Percentiles rank a stretch among this genome's conserved stretches.
Conservation (phyloP, 2,113 vertebrate genomes). For the Petrocephalus microphthalmus region DNA sequence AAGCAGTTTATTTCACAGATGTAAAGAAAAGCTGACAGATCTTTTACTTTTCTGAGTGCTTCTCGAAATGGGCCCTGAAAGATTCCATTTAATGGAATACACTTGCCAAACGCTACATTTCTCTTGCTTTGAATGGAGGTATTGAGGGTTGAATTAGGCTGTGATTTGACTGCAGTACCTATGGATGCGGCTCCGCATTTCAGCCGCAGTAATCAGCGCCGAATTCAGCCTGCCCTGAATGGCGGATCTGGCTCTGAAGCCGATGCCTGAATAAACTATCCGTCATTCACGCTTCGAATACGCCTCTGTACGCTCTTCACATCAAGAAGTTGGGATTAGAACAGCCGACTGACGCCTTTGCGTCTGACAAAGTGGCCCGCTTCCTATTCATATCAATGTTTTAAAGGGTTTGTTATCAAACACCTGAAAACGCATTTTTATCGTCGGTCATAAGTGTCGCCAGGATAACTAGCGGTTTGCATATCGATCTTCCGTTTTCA, state of each 20-base stretch:
- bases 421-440: constrained; percentile 37
- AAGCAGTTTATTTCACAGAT: background rate
- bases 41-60: constrained; percentile 20
- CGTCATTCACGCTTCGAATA: constrained; percentile 29
- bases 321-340: constrained; percentile 44
- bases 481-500: background rate
- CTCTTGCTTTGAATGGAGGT: constrained; percentile 34
- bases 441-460: constrained; percentile 40
- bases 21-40: constrained; percentile 26
- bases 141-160: constrained; percentile 36
- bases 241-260: constrained; percentile 43
- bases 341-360: constrained; percentile 41
- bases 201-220: constrained; percentile 40
- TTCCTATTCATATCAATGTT: constrained; percentile 55
- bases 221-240: constrained; percentile 51
- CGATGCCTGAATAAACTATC: constrained; percentile 45
- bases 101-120: constrained; percentile 18
- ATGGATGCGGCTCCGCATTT: constrained; percentile 43
- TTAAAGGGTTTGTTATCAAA: constrained; percentile 54
- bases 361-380: constrained; percentile 30
- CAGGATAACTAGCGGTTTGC: constrained; percentile 15
- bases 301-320: constrained; percentile 28
- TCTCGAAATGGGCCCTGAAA: constrained; percentile 36
- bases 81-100: constrained; percentile 35
- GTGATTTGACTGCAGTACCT: constrained; percentile 8